A percentile compares a stretch with the other conserved stretches of the same genome.
Conservation (phyloP, 2,888 invertebrate species). For the Rhaphigaster nebulosa region DNA sequence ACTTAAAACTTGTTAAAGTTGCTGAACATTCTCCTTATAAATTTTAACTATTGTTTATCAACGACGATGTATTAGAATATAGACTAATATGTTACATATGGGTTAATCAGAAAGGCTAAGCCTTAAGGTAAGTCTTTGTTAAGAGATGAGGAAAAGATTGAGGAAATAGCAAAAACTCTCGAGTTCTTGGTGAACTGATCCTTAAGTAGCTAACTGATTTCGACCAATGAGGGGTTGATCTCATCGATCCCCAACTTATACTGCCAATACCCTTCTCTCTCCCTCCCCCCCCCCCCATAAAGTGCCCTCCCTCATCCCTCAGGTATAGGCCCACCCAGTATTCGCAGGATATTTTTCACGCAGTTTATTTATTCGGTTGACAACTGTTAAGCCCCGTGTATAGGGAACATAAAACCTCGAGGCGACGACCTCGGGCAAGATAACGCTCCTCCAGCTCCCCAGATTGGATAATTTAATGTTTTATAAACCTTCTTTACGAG, state of each 20-base stretch:
- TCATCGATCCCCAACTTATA: neutral
- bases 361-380: conserved; percentile 38
- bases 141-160: neutral
- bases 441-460: neutral
- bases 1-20: too few relatives aligned
- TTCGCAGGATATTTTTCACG: neutral
- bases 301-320: neutral
- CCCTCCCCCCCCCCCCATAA: neutral
- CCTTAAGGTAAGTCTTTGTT: neutral
- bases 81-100: neutral
- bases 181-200: neutral
- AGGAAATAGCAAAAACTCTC: neutral
- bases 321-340: neutral
- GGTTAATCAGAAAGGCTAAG: neutral
- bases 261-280: neutral
- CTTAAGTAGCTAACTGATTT: neutral
- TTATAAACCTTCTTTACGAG: conserved; percentile 48
- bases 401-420: neutral
- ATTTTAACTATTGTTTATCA: too few relatives aligned
- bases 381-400: conserved; percentile 40
- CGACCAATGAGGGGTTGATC: neutral
- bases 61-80: too few relatives aligned
- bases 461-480: conserved; percentile 50
- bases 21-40: too few relatives aligned
- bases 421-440: neutral